Evolutionary conservation across 2,888 invertebrate species (phyloP), one percentile per base, ranked within the genome.

Genomic region (Galerucella pusilla): DNA sequence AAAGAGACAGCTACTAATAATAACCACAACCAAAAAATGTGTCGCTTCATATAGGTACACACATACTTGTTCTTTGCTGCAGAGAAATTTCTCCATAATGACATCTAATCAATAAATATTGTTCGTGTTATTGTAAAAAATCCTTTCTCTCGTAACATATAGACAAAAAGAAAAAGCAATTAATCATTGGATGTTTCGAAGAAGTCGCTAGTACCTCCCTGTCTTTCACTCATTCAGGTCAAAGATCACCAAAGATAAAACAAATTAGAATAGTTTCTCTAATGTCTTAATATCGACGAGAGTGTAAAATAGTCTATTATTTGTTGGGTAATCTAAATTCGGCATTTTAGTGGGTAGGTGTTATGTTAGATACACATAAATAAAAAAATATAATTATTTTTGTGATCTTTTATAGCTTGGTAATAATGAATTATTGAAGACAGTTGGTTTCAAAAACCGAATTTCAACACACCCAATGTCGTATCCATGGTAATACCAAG

Each of bases 241-340:
- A 68, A 57, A 68, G 68, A 28, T 68, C 68, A 68, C 46, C 11
- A 57, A 57, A 54, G 68, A 57, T 68, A 57, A 68, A 46, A 57
- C 35, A 57, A 68, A 49, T 68, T 42, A 59, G 68, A 68, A 68
- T 68, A 59, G 54, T 54, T 59, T 68, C 57, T 68, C 54, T 68
- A 68, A 68, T 68, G 68, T 68, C 68, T 68, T 68, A 68, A 68
- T 68, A 59, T 45, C 35, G 25, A 45, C 68, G 42, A 65, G 20
- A 46, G 64, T 65, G 64, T 65, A 45, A 65, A 65, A 65, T 65
- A 46, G 7, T 68, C 68, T 57, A 68, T 68, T 68, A 68, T 68
- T 35, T 49, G 68, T 57, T 68, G 42, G 68, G 57, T 68, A 54
- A 59, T 68, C 20, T 16, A 68, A 68, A 57, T 68, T 57, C 25